Evolutionary conservation across 1,140 invertebrate genomes (phyloP).

Genomic region (Lasaia peninsularis): DNA sequence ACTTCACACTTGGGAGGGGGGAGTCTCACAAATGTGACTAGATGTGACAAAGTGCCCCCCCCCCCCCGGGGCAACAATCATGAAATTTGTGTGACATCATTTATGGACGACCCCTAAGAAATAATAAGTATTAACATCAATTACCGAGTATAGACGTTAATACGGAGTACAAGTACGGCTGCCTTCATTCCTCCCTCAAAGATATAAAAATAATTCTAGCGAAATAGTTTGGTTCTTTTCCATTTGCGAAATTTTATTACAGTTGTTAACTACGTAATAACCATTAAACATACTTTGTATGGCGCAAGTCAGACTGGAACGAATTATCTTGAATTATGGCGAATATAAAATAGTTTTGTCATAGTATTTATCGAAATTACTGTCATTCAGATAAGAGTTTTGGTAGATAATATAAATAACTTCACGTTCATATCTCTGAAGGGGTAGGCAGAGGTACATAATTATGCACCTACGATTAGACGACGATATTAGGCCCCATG

Average conservation of each 20-base stretch:
- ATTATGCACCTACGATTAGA: too few species aligned
- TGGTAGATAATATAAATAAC: background rate
- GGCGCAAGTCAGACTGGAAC: background rate
- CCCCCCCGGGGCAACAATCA: too few species aligned
- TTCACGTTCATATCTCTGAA: too few species aligned
- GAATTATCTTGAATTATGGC: conserved; percentile 11
- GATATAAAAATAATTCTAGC: background rate
- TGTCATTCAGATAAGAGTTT: background rate
- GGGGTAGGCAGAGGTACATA: too few species aligned
- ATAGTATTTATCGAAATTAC: conserved; percentile 2
- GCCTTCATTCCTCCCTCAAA: background rate
- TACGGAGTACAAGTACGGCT: background rate
- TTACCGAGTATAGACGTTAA: too few species aligned
- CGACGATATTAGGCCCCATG: too few species aligned
- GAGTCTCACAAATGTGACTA: too few species aligned
- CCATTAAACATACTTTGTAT: conserved; percentile 13
- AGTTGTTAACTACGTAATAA: conserved; percentile 10
- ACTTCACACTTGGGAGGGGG: too few species aligned
- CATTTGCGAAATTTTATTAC: conserved; percentile 8
- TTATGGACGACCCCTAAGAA: too few species aligned
- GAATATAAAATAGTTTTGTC: conserved; percentile 7
- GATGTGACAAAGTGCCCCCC: too few species aligned
- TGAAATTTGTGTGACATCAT: too few species aligned
- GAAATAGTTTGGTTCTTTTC: background rate
- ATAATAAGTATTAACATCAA: too few species aligned